These are phyloP conservation scores for Pediacus dermestoides DNA, from an alignment of 2,888 invertebrate species.

Conservation along the genomic window DNA sequence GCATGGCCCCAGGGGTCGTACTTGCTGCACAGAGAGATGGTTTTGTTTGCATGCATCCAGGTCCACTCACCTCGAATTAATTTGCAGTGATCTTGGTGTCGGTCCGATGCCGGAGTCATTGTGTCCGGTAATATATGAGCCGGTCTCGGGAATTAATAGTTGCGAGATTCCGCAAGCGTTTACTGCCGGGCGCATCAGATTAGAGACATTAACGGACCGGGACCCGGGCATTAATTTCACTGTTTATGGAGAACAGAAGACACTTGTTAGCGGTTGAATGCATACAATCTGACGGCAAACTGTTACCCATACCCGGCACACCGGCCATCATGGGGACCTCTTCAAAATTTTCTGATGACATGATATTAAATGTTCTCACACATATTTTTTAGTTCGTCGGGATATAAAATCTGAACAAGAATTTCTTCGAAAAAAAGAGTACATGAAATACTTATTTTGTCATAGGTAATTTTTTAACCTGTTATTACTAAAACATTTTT, in stretches of 20 bases:
- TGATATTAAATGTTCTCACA: no score
- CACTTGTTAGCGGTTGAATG: slow-evolving; percentile 37
- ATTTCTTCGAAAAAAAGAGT: no score
- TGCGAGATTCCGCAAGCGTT: slow-evolving; percentile 48
- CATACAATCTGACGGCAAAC: slow-evolving; percentile 8
- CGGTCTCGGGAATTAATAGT: slow-evolving; percentile 48
- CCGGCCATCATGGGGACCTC: no score
- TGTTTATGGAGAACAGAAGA: slow-evolving; percentile 43
- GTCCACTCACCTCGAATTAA: slow-evolving; percentile 30
- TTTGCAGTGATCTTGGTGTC: slow-evolving; percentile 28
- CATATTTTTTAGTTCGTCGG: no score
- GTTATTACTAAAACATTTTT: no score
- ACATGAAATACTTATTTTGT: no score
- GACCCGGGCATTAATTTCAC: slow-evolving; percentile 49
- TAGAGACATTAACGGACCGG: slow-evolving; percentile 49
- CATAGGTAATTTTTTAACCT: no score
- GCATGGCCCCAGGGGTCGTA: slow-evolving; percentile 25
- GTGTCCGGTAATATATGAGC: slow-evolving; percentile 46
- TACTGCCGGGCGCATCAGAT: slow-evolving; percentile 49
- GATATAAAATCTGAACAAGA: no score
- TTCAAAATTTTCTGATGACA: background rate
- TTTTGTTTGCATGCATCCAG: slow-evolving; percentile 11
- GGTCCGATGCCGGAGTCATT: slow-evolving; percentile 33
- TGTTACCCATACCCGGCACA: background rate
- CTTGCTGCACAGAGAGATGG: slow-evolving; percentile 10